phyloP scores from a whole-genome alignment of 2,888 invertebrate species.

The Trichogramma evanescens region DNA sequence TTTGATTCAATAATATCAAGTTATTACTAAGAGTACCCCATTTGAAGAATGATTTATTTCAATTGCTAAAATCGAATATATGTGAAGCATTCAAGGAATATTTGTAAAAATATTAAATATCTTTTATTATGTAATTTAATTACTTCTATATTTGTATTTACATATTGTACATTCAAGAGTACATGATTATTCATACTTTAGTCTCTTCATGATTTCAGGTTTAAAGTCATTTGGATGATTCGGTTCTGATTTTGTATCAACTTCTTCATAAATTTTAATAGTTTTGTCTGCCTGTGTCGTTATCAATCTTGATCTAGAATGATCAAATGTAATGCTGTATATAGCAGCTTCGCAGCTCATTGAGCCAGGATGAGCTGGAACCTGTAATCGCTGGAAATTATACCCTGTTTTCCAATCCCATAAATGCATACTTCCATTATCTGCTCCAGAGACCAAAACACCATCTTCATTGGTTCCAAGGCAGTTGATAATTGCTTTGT shows the following conservation, averaged over 20 bases:
- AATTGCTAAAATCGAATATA: too few species aligned
- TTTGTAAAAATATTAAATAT: too few species aligned
- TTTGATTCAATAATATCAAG: too few species aligned
- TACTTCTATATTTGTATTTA: constrained; percentile 7
- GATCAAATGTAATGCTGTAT: constrained; percentile 91
- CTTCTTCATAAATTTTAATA: constrained; percentile 97
- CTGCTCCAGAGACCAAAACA: constrained; percentile 94
- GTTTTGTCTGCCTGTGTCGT: constrained; percentile 99
- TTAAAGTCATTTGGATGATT: constrained; percentile 95
- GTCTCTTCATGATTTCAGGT: constrained; percentile 88
- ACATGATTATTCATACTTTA: constrained; percentile 61
- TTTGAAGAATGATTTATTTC: too few species aligned
- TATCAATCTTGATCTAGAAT: constrained; percentile 85
- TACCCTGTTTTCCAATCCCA: constrained; percentile 99
- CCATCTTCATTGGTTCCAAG: constrained; percentile 91
- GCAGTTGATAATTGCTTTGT: constrained; percentile 96
- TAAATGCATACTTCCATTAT: constrained; percentile 93
- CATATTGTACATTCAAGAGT: not conserved
- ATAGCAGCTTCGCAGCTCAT: constrained; percentile 99
- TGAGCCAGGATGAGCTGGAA: constrained; percentile 95
- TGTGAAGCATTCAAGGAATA: too few species aligned
- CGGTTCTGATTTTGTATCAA: constrained; percentile 93
- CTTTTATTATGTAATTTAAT: too few species aligned
- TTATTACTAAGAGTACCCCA: too few species aligned
- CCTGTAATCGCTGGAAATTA: constrained; percentile 90